These are phyloP conservation scores for Meteorus colon DNA, from an alignment of 2,888 invertebrate genomes.

Conservation along the genomic window DNA sequence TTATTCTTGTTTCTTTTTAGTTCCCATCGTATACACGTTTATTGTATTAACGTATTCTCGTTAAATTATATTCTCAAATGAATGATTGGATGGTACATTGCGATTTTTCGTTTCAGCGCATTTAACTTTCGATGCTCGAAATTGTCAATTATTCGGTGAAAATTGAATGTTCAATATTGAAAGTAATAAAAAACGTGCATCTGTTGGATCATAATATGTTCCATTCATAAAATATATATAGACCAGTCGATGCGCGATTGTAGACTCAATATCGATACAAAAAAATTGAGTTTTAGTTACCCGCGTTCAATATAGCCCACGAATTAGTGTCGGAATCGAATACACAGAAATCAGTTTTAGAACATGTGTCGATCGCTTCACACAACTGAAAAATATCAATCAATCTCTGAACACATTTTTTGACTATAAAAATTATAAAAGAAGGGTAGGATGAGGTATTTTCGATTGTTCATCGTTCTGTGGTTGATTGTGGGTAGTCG, in stretches of 20 bases:
- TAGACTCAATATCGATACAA: neutral
- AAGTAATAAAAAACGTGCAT: constrained; percentile 27
- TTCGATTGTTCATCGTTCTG: neutral
- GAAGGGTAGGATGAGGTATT: neutral
- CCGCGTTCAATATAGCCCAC: neutral
- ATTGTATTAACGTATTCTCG: constrained; percentile 15
- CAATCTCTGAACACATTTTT: neutral
- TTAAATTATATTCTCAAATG: constrained; percentile 26
- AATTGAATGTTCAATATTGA: constrained; percentile 32
- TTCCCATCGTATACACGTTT: constrained; percentile 4
- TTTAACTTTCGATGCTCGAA: constrained; percentile 25
- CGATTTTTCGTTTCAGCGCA: constrained; percentile 16
- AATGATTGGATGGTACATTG: constrained; percentile 11
- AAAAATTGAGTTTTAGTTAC: neutral
- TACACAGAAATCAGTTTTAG: neutral
- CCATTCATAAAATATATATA: constrained; percentile 32
- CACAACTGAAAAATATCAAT: neutral
- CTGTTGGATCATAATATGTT: constrained; percentile 23
- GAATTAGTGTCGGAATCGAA: neutral
- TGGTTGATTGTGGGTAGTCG: neutral
- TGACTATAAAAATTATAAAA: neutral
- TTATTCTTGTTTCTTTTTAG: neutral
- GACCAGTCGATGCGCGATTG: neutral
- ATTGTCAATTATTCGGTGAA: constrained; percentile 34
- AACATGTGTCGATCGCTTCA: neutral